A percentile compares a stretch with the other conserved stretches of the same genome.
phyloP scores from a whole-genome alignment of 2,113 vertebrate genomes.

The Cynoglossus semilaevis region DNA sequence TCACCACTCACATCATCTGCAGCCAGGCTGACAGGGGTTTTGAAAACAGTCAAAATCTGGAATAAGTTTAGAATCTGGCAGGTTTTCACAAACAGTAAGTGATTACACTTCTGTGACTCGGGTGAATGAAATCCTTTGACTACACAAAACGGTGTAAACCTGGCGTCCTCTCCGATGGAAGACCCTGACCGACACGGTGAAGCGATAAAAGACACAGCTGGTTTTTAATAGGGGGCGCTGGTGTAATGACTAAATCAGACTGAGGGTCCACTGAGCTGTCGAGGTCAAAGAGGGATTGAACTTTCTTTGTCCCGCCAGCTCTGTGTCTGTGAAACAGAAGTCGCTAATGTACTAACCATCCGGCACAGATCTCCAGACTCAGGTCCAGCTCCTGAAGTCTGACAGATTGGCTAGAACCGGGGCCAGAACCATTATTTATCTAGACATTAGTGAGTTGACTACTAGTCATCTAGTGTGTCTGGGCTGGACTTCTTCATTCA shows the following conservation, averaged over 20 bases:
- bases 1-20: background rate
- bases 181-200: conserved; percentile 2
- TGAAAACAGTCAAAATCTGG: too few relatives aligned
- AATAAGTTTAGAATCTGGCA: too few relatives aligned
- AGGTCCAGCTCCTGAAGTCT: conserved; percentile 13
- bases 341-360: conserved; percentile 48
- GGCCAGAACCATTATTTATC: too few relatives aligned
- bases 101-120: too few relatives aligned
- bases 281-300: conserved; percentile 43
- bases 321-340: conserved; percentile 44
- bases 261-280: conserved; percentile 23
- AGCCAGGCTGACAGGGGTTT: too few relatives aligned
- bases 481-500: conserved; percentile 4
- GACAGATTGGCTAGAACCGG: conserved; percentile 4
- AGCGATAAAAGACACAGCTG: conserved; percentile 20
- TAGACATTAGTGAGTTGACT: too few relatives aligned
- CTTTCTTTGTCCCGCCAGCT: conserved; percentile 30
- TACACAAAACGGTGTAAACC: background rate
- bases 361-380: conserved; percentile 10
- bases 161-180: background rate
- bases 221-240: conserved; percentile 22
- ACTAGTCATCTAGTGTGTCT: too few relatives aligned
- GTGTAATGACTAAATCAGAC: conserved; percentile 49
- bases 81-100: background rate
- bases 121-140: too few relatives aligned